Base-by-base conservation (phyloP, 1,140 invertebrate genomes). In the Scaptodrosophila lebanonensis region DNA sequence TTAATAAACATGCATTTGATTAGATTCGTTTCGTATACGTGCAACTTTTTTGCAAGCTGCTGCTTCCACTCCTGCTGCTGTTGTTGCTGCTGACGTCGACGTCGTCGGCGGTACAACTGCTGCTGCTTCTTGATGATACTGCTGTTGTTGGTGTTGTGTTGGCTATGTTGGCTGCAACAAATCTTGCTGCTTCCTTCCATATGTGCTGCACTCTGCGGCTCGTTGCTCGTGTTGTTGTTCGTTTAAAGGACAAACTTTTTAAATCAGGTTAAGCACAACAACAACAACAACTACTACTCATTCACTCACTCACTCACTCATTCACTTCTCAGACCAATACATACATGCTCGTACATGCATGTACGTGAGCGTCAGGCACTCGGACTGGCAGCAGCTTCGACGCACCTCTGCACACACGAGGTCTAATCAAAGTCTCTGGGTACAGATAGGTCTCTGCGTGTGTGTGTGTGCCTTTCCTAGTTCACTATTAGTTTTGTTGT, bases 241-340 rank as follows among this genome's bases (percentile, higher is more conserved):
- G 29, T 53, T 27, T 30, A 51, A 61, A 71, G 73, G 59, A 73
- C 60, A 40, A 79, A 79, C 66, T 69, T 68, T 58, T 39, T 42
- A 70, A 82, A 82, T 82, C 64, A 79, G 75, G 75, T 82, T 82
- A 82, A 66, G 64, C 63, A n/a, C 29, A 32, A 29, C 35, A 35
- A 58, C 13, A 40, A 22, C 42, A 22, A 36, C 45, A 47, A 35
- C 42, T 27, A 30, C 48, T 33, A 52, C 56, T 35, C 42, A 30
- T 39, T 30, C 29, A 38, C 38, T 32, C 43, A 22, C 54, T 15
- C 12, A 12, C 38, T 16, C 32, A 8, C 17, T 8, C 20, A 30
- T 29, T 4, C 42, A n/a, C 20, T 30, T 13, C 8, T 17, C 18
- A 25, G 13, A 42, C 39, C 39, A 22, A 42, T 6, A 13, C 47